phyloP scores from a whole-genome alignment of 37 sponge, comb jelly and placozoan species.

The Aphrocallistes beatrix region DNA sequence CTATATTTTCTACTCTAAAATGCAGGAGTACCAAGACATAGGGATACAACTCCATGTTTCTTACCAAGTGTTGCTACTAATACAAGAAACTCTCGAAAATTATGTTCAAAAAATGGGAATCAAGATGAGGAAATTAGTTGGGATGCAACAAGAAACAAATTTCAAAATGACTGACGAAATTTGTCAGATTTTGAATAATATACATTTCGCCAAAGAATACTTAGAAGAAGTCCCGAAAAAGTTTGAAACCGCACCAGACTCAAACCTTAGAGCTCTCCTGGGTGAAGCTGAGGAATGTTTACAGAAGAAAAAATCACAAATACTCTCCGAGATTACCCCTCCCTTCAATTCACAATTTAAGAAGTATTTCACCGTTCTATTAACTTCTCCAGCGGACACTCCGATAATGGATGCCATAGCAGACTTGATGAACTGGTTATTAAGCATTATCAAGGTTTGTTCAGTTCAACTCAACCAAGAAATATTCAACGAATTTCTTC shows the following conservation, averaged over 20 bases:
- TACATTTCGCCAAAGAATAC: conserved; percentile 15
- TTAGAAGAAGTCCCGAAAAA: neutral
- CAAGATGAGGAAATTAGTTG: neutral
- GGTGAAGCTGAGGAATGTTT: neutral
- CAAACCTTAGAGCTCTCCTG: neutral
- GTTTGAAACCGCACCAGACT: neutral
- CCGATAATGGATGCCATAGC: neutral
- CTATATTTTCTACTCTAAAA: neutral
- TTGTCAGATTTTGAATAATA: neutral
- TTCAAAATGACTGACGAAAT: neutral
- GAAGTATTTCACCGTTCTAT: neutral
- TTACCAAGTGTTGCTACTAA: neutral
- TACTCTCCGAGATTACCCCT: neutral
- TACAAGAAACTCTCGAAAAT: neutral
- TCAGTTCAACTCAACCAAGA: neutral
- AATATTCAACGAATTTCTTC: neutral
- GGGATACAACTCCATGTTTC: neutral
- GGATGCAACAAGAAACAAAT: neutral
- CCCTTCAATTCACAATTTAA: neutral
- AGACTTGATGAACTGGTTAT: neutral
- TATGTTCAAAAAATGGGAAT: neutral
- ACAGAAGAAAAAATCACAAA: neutral
- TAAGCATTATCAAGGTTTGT: neutral
- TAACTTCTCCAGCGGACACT: neutral
- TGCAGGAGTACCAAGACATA: neutral